Conservation (phyloP, 2,888 invertebrate genomes). For the Labia minor region DNA sequence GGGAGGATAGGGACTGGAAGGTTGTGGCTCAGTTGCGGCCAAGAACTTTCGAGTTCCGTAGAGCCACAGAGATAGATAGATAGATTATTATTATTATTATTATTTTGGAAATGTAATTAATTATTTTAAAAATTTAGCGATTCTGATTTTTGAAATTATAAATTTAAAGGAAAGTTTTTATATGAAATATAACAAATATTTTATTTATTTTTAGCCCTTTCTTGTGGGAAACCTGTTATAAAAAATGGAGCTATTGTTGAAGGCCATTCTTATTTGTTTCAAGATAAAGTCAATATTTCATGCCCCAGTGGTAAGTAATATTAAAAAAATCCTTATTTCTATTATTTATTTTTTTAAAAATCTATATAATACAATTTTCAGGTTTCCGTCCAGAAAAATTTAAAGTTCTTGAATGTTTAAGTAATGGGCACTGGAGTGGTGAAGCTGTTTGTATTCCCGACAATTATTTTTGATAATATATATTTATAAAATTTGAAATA, state of each 20-base stretch:
- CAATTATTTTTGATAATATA: not conserved
- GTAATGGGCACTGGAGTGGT: constrained; percentile 24
- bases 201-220: constrained; percentile 35
- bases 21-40: too few relatives aligned
- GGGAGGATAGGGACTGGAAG: too few relatives aligned
- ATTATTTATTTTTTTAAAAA: too few relatives aligned
- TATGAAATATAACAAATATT: too few relatives aligned
- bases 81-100: too few relatives aligned
- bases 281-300: constrained; percentile 36
- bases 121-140: too few relatives aligned
- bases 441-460: constrained; percentile 18
- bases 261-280: constrained; percentile 41
- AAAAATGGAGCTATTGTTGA: constrained; percentile 35
- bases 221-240: constrained; percentile 42
- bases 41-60: too few relatives aligned
- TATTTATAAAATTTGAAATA: too few relatives aligned
- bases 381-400: not conserved
- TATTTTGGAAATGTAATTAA: not conserved
- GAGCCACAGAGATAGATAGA: too few relatives aligned
- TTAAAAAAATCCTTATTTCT: too few relatives aligned
- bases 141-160: too few relatives aligned
- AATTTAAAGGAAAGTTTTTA: too few relatives aligned
- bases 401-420: constrained; percentile 17
- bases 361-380: not conserved
- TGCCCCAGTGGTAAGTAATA: constrained; percentile 29